Evolutionary conservation across 2,888 invertebrate genomes (phyloP).

Genomic region (Diarsia dahlii): DNA sequence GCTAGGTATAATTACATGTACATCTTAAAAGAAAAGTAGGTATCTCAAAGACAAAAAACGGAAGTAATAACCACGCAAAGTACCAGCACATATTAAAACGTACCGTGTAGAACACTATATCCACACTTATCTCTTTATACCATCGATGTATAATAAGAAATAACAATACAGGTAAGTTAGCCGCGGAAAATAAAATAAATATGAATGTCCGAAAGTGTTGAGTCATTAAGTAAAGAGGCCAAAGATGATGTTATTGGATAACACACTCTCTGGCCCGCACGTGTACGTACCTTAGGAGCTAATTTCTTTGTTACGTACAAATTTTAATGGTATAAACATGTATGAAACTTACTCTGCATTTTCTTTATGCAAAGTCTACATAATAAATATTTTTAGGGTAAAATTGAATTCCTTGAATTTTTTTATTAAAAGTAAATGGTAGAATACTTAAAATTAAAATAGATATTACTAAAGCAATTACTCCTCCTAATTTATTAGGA

Average conservation of each 20-base stretch:
- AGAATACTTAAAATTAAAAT: slow-evolving; percentile 92
- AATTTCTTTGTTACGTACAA: slow-evolving; percentile 45
- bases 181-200: slow-evolving; percentile 51
- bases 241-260: slow-evolving; percentile 53
- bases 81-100: neutral
- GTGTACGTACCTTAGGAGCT: slow-evolving; percentile 1
- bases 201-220: slow-evolving; percentile 53
- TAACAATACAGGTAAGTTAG: slow-evolving; percentile 41
- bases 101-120: neutral
- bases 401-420: slow-evolving; percentile 91
- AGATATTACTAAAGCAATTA: slow-evolving; percentile 92
- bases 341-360: slow-evolving; percentile 1
- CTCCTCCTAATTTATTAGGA: slow-evolving; percentile 95
- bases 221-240: slow-evolving; percentile 60
- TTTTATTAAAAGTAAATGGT: slow-evolving; percentile 90
- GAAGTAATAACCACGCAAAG: slow-evolving; percentile 1
- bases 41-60: slow-evolving; percentile 11
- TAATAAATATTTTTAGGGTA: slow-evolving; percentile 79
- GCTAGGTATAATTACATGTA: neutral
- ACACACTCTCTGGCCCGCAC: slow-evolving; percentile 31
- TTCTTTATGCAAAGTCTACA: neutral
- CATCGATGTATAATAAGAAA: slow-evolving; percentile 43
- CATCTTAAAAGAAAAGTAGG: neutral
- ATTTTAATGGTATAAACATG: slow-evolving; percentile 14
- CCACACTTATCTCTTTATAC: slow-evolving; percentile 15